Evolutionary conservation across 2,797 vertebrate species (phyloP), one percentile per base, ranked within the genome.

Genomic region (Catostomus latipinnis): DNA sequence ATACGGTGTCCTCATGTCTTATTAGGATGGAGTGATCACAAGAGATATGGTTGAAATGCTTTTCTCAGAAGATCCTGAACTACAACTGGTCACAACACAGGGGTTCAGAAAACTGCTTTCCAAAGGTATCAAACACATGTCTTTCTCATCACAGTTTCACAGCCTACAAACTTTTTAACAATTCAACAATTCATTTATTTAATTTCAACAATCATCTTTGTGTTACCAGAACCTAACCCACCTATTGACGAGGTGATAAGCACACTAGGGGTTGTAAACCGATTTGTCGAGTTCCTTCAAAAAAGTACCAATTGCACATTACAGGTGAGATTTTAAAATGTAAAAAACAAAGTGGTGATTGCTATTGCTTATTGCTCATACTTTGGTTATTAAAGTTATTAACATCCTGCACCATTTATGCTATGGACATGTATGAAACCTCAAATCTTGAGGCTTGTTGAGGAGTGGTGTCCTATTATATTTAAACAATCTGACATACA

Each of bases 221-320:
- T 73, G 7, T 68, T 22, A 0, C 34, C 71, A 99, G 98, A 99
- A 89, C 98, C 98, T 4, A 99, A 98, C 89, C 98, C 98, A 85
- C 98, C 98, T 6, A 99, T 99, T 87, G 97, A 99, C 83, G 98
- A 99, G 92, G 98, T 99, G 82, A 99, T 99, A 88, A 96, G 95
- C 91, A 97, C 96, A 13, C 88, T 95, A 56, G 96, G 98, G 83
- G 96, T 99, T n/a, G 97, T 99, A 82, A 96, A 96, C 88, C 94
- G 95, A 84, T 99, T 99, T 90, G 97, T 99, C 18, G 96, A 98
- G 82, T 99, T 99, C 89, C 94, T 99, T 87, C 97, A 98, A 89
- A 97, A 93, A 86, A 96, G 95, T 81, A 94, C 94, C 80, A 96
- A 98, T 91, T 97, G 95, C 93, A 98, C 96, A 53, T 92, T 99